Evolutionary conservation across 92 coral and sea anemone genomes (phyloP), one percentile per base, ranked within the genome.

Genomic region (Anthopleura xanthogrammica): DNA sequence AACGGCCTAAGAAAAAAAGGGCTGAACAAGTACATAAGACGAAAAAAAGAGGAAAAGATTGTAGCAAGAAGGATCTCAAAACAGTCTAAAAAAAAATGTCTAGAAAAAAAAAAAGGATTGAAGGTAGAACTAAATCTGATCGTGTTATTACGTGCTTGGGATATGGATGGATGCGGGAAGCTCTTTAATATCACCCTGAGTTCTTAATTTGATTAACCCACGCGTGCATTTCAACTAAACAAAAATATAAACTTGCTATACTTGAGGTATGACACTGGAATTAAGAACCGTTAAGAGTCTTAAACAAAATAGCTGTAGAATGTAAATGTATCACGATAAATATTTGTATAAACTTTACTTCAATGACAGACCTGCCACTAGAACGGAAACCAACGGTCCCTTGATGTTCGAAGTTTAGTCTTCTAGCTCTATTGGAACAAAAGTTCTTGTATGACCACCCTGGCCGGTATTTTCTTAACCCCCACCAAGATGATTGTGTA

Each of bases 351-450:
- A 40, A n/a, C 77, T 68, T 46, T 60, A 48, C 20, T 43, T 29
- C 16, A 2, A 6, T 81, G 84, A 81, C 84, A 68, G 54, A 23
- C 17, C 54, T 81, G 84, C 74, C 84, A 70, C 3, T 41, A 57
- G 60, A 65, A 70, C 84, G 84, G 84, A 81, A 81, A 41, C 64
- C 58, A 19, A 50, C 78, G 78, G 84, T 39, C 16, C 78, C 84
- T 81, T 81, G 78, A 81, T 81, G 77, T 81, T 48, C 40, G 9
- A 56, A 22, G 58, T 29, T 50, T 54, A 54, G 64, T 56, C 62
- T 50, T 22, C 6, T 5, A 40, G 40, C 36, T 71, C 16, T 20
- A 4, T 23, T 43, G 41, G 16, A 52, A 52, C 58, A 77, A 77
- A 46, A 50, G 60, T 23, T 77, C 60, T 77, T 77, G 65, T 11